These are phyloP conservation scores for Aepyceros melampus DNA, from an alignment of 2,113 vertebrate species.

Conservation along the genomic window DNA sequence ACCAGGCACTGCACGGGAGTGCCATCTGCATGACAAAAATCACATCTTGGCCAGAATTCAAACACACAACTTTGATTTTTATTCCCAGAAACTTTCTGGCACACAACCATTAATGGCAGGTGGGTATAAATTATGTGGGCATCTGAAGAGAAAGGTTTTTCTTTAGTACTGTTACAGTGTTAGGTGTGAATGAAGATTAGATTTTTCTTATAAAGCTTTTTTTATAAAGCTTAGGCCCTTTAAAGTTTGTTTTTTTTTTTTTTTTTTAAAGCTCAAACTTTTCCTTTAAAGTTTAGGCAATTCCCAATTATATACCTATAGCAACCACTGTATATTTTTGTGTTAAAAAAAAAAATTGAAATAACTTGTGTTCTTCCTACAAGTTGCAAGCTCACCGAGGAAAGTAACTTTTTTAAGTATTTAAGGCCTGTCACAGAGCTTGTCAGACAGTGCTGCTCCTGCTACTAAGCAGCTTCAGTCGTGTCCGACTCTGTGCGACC, in stretches of 20 bases:
- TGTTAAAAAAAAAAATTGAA: not conserved
- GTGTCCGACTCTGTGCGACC: no score
- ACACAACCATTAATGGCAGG: not conserved
- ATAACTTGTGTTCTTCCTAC: not conserved
- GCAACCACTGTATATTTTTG: not conserved
- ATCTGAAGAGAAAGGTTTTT: not conserved
- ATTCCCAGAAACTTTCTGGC: conserved; percentile 41
- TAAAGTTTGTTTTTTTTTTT: not conserved
- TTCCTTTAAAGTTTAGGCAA: not conserved
- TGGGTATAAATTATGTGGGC: not conserved
- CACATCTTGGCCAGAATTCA: conserved; percentile 15
- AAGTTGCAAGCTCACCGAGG: not conserved
- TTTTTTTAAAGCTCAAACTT: not conserved
- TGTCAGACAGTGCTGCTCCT: not conserved
- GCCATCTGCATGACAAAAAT: conserved; percentile 22
- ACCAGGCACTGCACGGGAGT: not conserved
- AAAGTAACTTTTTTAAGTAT: not conserved
- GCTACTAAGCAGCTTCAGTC: no score
- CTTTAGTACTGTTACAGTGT: not conserved
- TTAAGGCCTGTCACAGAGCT: not conserved
- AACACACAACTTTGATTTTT: conserved; percentile 20
- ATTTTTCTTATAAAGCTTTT: not conserved
- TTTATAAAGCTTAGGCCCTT: not conserved
- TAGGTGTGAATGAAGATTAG: not conserved
- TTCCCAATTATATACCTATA: not conserved